Base-by-base conservation (phyloP, 2,113 vertebrate genomes). In the Nycticorax nycticorax region DNA sequence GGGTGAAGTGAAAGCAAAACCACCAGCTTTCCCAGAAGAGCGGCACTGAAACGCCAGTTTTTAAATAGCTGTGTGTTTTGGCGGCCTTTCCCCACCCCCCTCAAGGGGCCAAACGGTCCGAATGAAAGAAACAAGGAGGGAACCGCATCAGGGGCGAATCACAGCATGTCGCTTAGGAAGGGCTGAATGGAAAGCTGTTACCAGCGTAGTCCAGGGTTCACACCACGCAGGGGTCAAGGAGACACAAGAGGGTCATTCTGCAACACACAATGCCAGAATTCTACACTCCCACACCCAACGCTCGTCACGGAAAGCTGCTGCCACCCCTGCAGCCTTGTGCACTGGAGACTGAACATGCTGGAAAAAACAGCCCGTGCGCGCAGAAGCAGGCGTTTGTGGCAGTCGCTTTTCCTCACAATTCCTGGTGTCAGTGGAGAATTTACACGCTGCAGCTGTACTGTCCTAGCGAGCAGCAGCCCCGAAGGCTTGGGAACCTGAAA, bases 1-100 rank as follows among this genome's bases (percentile, higher is more conserved):
- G 43, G 48, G 63, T 12, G 33, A 92, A 90, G 73, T 43, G 86
- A 92, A 92, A 94, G 92, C 77, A 83, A 92, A 83, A 87, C 82
- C 47, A 41, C 28, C 0, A 0, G 32, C 62, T n/a, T 62, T 60
- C 63, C 73, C 79, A 45, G 45, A 53, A 74, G 3, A 15, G 28
- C 32, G 32, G 37, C 27, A 2, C 33, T 27, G 32, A 10, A 33
- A 64, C 8, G 9, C 5, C 6, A 8, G n/a, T 8, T 32, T 37
- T 14, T 12, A 50, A 60, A 52, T 1, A 52, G 57, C 48, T 62
- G 41, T 0, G 0, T 22, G 35, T 35, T 57, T 17, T 1, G 33
- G 43, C 14, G 63, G 23, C 16, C 13, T 66, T 9, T 13, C 30
- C 37, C 23, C 5, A 1, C 19, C 56, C 53, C 32, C 48, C 21